phyloP scores from a whole-genome alignment of 1,140 invertebrate species.

The Drosophila micromelanica region DNA sequence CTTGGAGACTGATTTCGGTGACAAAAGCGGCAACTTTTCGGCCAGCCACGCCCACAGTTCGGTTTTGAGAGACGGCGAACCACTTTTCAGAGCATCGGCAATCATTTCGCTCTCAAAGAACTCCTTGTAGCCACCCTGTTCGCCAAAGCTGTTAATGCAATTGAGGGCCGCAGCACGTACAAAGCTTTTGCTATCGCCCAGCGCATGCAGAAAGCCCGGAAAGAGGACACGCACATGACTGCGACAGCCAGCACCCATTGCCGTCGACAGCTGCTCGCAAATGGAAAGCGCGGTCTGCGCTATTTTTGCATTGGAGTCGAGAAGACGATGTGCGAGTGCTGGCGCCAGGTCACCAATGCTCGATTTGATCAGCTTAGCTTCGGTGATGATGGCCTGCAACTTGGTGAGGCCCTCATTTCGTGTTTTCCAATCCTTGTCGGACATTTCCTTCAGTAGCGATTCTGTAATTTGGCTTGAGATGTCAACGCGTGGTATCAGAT shows the following conservation, averaged over 20 bases:
- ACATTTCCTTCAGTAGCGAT: constrained; percentile 91
- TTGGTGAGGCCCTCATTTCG: constrained; percentile 83
- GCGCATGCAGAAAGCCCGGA: constrained; percentile 91
- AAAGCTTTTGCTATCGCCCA: constrained; percentile 89
- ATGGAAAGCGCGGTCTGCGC: constrained; percentile 92
- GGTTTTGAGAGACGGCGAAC: constrained; percentile 91
- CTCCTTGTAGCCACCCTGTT: constrained; percentile 91
- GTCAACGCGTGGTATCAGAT: constrained; percentile 91
- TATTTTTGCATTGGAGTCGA: constrained; percentile 96
- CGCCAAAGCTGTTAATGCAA: constrained; percentile 93
- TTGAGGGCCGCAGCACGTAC: constrained; percentile 91
- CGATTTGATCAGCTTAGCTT: constrained; percentile 92
- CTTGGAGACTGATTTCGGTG: constrained; percentile 90
- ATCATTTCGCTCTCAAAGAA: constrained; percentile 95
- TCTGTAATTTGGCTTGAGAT: constrained; percentile 95
- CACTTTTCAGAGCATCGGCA: constrained; percentile 92
- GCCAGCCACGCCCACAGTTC: constrained; percentile 94
- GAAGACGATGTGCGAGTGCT: constrained; percentile 89
- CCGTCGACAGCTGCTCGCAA: constrained; percentile 90
- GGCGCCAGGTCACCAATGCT: constrained; percentile 93
- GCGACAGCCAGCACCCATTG: constrained; percentile 93
- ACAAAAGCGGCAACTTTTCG: constrained; percentile 90
- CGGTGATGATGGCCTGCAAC: constrained; percentile 87
- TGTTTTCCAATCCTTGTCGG: constrained; percentile 98
- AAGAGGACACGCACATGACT: constrained; percentile 92